Evolutionary conservation across 1,140 invertebrate species (phyloP), one percentile per base, ranked within the genome.

Genomic region (Paracyclopina nana): DNA sequence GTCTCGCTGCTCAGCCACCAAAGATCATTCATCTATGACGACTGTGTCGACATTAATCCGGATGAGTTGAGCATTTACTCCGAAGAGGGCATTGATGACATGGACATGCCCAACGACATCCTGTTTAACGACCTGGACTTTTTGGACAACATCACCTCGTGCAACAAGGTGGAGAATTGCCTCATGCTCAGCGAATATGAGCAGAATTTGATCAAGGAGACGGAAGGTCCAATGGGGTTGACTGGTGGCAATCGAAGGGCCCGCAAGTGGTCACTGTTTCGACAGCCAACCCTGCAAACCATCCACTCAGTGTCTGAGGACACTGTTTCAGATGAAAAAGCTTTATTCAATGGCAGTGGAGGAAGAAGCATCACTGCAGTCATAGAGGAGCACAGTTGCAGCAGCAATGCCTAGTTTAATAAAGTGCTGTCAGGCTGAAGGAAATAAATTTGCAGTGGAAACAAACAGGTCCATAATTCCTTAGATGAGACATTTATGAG

Each of bases 131-230:
- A 78, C 20, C 54, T 58, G 16, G 45, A 43, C 14, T 53, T 54
- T 26, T 55, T 59, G 6, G 81, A 85, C 58, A 83, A 80, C 63
- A 84, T 85, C 61, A 84, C 81, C 44, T 84, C 81, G 22, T 85
- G 81, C 64, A 82, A 84, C 65, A 83, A 84, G 70, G 79, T 81
- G 25, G 80, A 83, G 63, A 82, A 85, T 63, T 83, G 81, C 61
- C 65, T 85, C 54, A 82, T 85, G 79, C 70, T 83, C 26, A 81
- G 78, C 54, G 81, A 85, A 63, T 83, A 81, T 62, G 80, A 85
- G 60, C 83, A 85, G 63, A 84, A 84, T 63, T 63, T 84, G 26
- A 80, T 80, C 25, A 28, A 28, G 42, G 51, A 52, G 51, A 48
- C 20, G n/a, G 45, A 28, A 28, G 28, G n/a, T 27, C 45, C 27